Evolutionary conservation across 1,140 invertebrate species (phyloP), one percentile per base, ranked within the genome.

Genomic region (Drosophila mayri): DNA sequence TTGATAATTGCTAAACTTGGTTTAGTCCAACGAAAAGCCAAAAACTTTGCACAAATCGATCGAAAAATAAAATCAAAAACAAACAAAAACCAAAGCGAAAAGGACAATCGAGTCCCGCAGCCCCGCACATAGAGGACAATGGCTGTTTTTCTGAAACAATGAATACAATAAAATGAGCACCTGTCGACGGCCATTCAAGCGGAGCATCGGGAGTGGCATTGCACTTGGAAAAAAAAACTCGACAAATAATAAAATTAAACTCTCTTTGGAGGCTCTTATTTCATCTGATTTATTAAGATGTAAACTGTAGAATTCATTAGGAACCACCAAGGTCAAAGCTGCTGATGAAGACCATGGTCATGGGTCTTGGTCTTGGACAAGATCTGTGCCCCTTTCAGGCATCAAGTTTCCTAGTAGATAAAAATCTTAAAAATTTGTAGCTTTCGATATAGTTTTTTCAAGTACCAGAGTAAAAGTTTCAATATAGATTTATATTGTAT

Each of bases 131-230:
- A 47, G 18, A 41, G 64, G 35, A 70, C 49, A 70, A 68, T 71
- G 44, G 49, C 37, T 72, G 68, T 70, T 72, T 72, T 72, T 30
- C 22, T n/a, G 54, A 32, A 47, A 72, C 50, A 60, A 37, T 72
- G 70, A 72, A 60, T 72, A 57, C 70, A 72, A 73, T 72, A 57
- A 70, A 72, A 73, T 73, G 54, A 59, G 70, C 70, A 73, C 67
- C 70, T 73, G 70, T 73, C 70, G 70, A 72, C 59, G 54, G 54
- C 14, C 49, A 73, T 43, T 68, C 22, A 63, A 38, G 41, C 62
- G 22, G 37, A 20, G 25, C 41, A 30, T 49, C n/a, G 38, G 37
- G 35, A 32, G 41, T 37, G 46, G 20, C 11, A 3, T 7, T 30
- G 22, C 66, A 37, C 63, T 55, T 25, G 10, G 2, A 14, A 12